Evolutionary conservation across 2,888 invertebrate genomes (phyloP).

Genomic region (Phortica okadai): DNA sequence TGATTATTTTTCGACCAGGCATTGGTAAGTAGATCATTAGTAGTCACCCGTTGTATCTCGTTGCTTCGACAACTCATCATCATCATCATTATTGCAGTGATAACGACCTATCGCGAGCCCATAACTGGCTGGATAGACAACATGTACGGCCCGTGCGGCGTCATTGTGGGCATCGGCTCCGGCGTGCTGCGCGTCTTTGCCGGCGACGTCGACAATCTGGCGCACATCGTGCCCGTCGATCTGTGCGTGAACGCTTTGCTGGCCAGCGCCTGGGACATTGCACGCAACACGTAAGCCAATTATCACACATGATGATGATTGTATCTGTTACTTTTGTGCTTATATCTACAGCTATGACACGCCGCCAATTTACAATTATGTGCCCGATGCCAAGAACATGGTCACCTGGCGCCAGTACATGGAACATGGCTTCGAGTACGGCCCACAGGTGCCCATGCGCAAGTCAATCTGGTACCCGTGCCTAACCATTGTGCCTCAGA

Average conservation of each 20-base stretch:
- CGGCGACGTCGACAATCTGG: conserved; percentile 73
- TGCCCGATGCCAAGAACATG: conserved; percentile 88
- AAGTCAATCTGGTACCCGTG: conserved; percentile 85
- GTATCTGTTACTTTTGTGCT: background rate
- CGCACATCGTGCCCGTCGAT: conserved; percentile 78
- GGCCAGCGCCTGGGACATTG: conserved; percentile 78
- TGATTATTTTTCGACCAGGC: conserved; percentile 84
- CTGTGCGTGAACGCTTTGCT: conserved; percentile 77
- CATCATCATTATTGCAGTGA: conserved; percentile 69
- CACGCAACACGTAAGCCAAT: conserved; percentile 71
- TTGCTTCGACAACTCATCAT: background rate
- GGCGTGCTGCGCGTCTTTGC: conserved; percentile 80
- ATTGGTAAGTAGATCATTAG: conserved; percentile 77
- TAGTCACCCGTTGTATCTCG: too few species aligned
- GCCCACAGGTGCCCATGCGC: conserved; percentile 80
- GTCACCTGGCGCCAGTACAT: conserved; percentile 88
- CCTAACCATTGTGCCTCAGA: conserved; percentile 78
- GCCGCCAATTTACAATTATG: conserved; percentile 85
- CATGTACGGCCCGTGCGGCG: conserved; percentile 80
- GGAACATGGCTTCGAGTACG: conserved; percentile 75
- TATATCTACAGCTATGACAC: conserved; percentile 57
- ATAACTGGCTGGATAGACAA: conserved; percentile 85
- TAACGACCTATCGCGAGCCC: conserved; percentile 78
- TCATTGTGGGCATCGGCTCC: conserved; percentile 79
- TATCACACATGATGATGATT: too few species aligned